Conservation (phyloP, 2,113 vertebrate genomes). For the Otocyon megalotis region DNA sequence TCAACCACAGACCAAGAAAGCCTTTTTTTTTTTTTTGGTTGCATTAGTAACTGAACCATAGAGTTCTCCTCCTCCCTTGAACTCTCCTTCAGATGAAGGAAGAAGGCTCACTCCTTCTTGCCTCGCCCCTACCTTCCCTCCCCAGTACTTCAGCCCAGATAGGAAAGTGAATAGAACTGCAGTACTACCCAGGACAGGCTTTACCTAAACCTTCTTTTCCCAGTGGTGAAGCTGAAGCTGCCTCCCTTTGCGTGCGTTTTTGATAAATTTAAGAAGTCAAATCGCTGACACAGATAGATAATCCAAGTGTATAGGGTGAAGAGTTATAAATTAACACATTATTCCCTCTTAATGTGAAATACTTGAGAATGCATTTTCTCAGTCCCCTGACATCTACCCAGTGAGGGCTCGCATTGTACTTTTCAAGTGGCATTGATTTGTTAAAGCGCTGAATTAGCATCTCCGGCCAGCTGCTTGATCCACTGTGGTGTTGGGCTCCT, state of each 20-base stretch:
- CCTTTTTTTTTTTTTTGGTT: slow-evolving; percentile 73
- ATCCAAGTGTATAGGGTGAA: slow-evolving; percentile 94
- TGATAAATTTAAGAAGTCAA: slow-evolving; percentile 97
- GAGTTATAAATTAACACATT: slow-evolving; percentile 99
- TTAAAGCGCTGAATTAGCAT: slow-evolving; percentile 99
- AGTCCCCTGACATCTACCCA: slow-evolving; percentile 94
- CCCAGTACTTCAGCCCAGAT: slow-evolving; percentile 13
- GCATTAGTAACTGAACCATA: slow-evolving; percentile 73
- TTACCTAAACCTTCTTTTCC: slow-evolving; percentile 80
- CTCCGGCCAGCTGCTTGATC: slow-evolving; percentile 94
- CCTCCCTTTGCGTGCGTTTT: slow-evolving; percentile 90
- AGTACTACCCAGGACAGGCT: slow-evolving; percentile 64
- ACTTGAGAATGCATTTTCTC: slow-evolving; percentile 94
- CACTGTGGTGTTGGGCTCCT: slow-evolving; percentile 88
- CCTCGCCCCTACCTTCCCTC: neutral
- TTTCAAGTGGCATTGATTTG: slow-evolving; percentile 99
- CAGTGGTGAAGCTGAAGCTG: slow-evolving; percentile 83
- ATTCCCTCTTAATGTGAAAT: slow-evolving; percentile 98
- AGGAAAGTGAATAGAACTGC: slow-evolving; percentile 2
- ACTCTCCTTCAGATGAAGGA: neutral
- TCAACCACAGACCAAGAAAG: slow-evolving; percentile 88
- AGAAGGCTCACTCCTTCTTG: neutral
- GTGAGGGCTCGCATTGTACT: slow-evolving; percentile 96
- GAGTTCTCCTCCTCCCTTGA: slow-evolving; percentile 60
- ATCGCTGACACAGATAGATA: slow-evolving; percentile 98